Conservation (phyloP, 1,140 invertebrate species). For the Trinorchestia longiramus region DNA sequence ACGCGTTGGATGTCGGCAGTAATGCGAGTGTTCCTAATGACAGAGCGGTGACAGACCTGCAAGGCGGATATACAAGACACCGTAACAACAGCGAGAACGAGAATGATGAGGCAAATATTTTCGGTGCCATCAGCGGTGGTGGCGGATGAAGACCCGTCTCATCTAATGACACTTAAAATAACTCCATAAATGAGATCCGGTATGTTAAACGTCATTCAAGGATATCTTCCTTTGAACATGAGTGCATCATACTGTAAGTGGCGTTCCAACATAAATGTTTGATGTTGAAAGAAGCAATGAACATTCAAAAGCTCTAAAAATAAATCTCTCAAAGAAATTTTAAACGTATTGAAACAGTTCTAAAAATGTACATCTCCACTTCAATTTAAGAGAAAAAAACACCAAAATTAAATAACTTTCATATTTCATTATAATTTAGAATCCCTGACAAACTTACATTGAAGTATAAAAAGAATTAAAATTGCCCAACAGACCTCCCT, state of each 20-base stretch:
- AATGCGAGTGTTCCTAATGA: constrained; percentile 14
- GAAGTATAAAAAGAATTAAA: not conserved
- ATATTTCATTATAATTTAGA: not conserved
- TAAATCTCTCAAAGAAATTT: not conserved
- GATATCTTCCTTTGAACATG: not conserved
- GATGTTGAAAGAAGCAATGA: not conserved
- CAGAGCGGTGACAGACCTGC: constrained; percentile 7
- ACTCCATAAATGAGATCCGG: not conserved
- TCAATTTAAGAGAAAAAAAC: not conserved
- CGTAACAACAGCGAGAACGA: not conserved
- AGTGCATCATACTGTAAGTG: not conserved
- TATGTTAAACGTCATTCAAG: not conserved
- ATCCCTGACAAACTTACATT: not conserved
- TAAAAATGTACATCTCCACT: not conserved
- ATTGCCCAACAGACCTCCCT: not conserved
- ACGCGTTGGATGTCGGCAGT: not conserved
- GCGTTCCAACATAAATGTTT: not conserved
- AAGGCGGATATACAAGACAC: not conserved
- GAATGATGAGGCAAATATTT: constrained; percentile 3
- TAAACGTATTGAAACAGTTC: not conserved
- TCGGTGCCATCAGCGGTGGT: not conserved
- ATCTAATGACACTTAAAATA: not conserved
- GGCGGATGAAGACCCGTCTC: not conserved
- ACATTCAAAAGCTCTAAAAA: not conserved
- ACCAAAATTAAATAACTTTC: not conserved